Evolutionary conservation across 1,140 invertebrate species (phyloP), one percentile per base, ranked within the genome.

Genomic region (Plectus sambesii): DNA sequence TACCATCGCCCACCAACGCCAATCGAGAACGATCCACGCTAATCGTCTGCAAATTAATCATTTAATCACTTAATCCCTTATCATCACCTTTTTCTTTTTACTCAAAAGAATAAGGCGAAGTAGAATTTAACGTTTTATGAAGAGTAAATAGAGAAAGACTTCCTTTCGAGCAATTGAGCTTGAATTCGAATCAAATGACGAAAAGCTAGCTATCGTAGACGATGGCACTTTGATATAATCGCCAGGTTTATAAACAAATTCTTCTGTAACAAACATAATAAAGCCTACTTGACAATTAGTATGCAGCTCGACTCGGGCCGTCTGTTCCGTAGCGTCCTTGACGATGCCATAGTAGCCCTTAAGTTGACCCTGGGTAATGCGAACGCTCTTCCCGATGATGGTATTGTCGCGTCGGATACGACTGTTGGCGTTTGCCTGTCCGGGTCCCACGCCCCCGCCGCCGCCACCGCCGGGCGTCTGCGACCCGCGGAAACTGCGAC

Each of bases 361-460:
- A 53, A 58, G 25, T 0, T 88, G 87, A 1, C 94, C 94, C 55
- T 86, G 81, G 2, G 85, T 92, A 60, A 99, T 97, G 72, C 92
- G 92, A 33, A 98, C 94, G 1, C 88, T 97, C 50, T 87, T 84
- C 3, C 92, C 92, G 66, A 99, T 88, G 6, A 98, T 75, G 53
- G 88, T 85, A 6, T 83, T 76, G 70, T 97, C 88, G 9, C 87
- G 75, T 9, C 84, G 76, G 3, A 76, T 77, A 42, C 77, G 77
- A 8, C 77, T 77, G 15, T 79, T 78, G 6, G 76, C 45, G 64
- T 48, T 24, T 79, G 82, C 73, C 0, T 80, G 75, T 2, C 81
- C 74, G 6, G 79, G 73, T 17, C 59, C 42, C 17, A 53, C 42
- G 27, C 77, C 70, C 4, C 77, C 73, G 1, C 54, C 42, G 15